Conservation (phyloP, 2,797 vertebrate species). For the Anas acuta region DNA sequence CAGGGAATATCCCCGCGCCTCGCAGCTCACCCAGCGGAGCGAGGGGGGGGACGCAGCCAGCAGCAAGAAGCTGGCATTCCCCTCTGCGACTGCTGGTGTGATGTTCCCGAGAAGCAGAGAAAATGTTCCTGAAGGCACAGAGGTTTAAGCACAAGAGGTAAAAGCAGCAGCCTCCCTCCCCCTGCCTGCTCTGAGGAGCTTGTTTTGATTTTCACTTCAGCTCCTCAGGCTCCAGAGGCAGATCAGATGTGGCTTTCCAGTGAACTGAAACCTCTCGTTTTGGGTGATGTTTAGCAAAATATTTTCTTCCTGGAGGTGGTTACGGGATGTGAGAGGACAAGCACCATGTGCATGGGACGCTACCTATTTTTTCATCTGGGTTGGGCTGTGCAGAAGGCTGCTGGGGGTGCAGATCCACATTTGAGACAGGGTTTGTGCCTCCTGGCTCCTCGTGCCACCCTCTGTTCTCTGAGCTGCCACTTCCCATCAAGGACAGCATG, state of each 20-base stretch:
- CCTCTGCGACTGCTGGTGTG: not conserved
- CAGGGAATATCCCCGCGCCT: not conserved
- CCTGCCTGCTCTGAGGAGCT: not conserved
- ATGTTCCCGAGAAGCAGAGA: not conserved
- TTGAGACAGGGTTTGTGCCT: not conserved
- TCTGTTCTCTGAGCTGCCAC: not conserved
- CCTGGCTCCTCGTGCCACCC: rapidly evolving
- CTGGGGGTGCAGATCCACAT: rapidly evolving
- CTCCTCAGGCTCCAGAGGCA: not conserved
- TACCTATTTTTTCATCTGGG: not conserved
- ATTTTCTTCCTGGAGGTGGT: not conserved
- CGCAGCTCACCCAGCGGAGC: not conserved
- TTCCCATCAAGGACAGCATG: not conserved
- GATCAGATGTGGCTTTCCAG: not conserved
- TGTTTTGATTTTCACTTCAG: not conserved
- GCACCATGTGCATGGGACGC: rapidly evolving
- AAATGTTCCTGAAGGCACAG: not conserved
- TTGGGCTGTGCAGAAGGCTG: not conserved
- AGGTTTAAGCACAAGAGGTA: not conserved
- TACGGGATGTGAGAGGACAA: not conserved
- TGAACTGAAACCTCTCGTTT: not conserved
- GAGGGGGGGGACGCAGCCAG: not conserved
- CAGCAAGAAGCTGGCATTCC: not conserved
- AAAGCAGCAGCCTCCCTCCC: not conserved
- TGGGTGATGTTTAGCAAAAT: not conserved